Base-by-base conservation (phyloP, 1,140 invertebrate species). In the Papilio machaon region DNA sequence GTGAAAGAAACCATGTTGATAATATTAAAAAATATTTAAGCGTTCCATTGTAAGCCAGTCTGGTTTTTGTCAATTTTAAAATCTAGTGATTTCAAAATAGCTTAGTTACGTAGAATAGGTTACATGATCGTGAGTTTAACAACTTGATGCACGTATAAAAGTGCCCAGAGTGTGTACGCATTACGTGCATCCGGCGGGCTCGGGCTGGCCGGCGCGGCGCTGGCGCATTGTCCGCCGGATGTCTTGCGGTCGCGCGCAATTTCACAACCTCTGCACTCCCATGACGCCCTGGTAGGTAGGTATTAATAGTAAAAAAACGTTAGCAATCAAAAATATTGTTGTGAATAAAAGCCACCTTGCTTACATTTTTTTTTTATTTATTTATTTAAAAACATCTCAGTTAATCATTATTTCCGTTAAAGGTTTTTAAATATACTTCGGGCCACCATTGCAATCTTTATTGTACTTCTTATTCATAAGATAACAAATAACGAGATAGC, bases 171-270 rank as follows among this genome's bases (percentile, higher is more conserved):
- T 54, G 91, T 91, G 88, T 83, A 87, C 88, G 83, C 87, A 91
- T 93, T 91, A 92, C 90, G 88, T 89, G 89, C 91, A 93, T 94
- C 92, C 92, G 92, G 89, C 87, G 90, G 84, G 87, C 91, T 90
- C 87, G 88, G 87, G 85, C 81, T 83, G 89, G 87, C 89, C 87
- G 88, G 87, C 85, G 80, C 83, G 89, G 87, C 89, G 87, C 87
- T 86, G 81, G 87, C 88, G 89, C 87, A 91, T 92, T 92, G 92
- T 91, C 89, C 90, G 86, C 91, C 93, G 93, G 93, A 94, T 93
- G 92, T 93, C 91, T 94, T 94, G 93, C 90, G 93, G 93, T 94
- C 90, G 87, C 91, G 92, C 90, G 92, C 90, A 91, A 93, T 94
- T 94, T 94, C 92, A 92, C 91, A 92, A 93, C 89, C 88, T 91